phyloP scores from a whole-genome alignment of 30 jellyfish, hydroid and myxozoan species.

The Cassiopea xamachana region DNA sequence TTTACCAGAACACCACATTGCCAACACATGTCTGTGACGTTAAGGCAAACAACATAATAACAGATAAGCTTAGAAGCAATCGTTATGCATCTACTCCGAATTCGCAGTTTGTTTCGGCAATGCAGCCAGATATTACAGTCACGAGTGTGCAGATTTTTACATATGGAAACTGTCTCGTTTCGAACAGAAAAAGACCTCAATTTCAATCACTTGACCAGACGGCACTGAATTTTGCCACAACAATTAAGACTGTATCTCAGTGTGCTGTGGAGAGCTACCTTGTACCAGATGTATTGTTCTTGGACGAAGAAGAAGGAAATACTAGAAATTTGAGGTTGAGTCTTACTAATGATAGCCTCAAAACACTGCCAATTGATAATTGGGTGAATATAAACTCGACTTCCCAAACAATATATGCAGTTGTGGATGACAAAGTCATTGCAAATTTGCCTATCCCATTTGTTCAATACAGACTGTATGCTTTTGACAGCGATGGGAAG shows the following conservation, averaged over 20 bases:
- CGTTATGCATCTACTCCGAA: conserved; percentile 32
- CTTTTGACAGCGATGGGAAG: conserved; percentile 67
- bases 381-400: conserved; percentile 63
- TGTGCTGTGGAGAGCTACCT: conserved; percentile 38
- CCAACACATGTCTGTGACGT: conserved; percentile 78
- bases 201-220: conserved; percentile 10
- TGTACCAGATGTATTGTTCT: conserved; percentile 64
- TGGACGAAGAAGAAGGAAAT: conserved; percentile 94
- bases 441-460: background rate
- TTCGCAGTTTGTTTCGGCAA: conserved; percentile 59
- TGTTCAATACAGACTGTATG: conserved; percentile 26
- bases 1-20: conserved; percentile 72
- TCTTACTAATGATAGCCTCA: background rate
- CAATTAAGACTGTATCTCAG: conserved; percentile 9
- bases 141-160: conserved; percentile 6
- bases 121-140: conserved; percentile 75
- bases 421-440: conserved; percentile 36
- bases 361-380: conserved; percentile 23
- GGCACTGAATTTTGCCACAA: conserved; percentile 8
- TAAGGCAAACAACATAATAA: conserved; percentile 31
- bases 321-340: conserved; percentile 62
- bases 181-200: conserved; percentile 60
- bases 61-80: conserved; percentile 10
- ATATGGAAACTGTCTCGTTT: conserved; percentile 55
- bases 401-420: conserved; percentile 45